These are phyloP conservation scores for Oscheius onirici DNA, from an alignment of 2,888 invertebrate species.

Conservation along the genomic window DNA sequence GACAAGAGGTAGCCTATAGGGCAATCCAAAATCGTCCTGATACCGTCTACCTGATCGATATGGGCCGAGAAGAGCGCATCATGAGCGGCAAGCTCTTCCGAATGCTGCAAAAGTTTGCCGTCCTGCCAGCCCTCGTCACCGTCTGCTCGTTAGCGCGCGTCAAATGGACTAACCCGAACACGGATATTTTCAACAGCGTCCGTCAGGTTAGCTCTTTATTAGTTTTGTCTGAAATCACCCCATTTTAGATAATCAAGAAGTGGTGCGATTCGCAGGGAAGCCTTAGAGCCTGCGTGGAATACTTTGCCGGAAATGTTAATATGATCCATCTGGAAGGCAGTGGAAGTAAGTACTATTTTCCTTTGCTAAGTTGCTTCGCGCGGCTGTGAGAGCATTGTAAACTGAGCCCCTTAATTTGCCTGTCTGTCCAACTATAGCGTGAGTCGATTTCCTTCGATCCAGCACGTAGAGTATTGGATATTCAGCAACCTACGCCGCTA, in stretches of 20 bases:
- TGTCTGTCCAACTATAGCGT: no score
- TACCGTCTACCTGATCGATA: conserved; percentile 21
- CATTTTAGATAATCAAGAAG: conserved; percentile 9
- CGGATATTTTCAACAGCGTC: conserved; percentile 1
- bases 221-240: background rate
- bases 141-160: conserved; percentile 15
- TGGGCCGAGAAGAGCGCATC: conserved; percentile 11
- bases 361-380: no score
- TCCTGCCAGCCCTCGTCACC: conserved; percentile 13
- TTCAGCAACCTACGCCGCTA: no score
- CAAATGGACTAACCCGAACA: background rate
- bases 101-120: conserved; percentile 19
- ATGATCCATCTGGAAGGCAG: conserved; percentile 20
- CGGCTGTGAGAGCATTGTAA: no score
- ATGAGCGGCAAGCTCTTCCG: background rate
- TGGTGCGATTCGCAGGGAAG: conserved; percentile 13
- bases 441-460: no score
- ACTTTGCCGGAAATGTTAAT: conserved; percentile 1
- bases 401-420: no score
- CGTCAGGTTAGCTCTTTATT: conserved; percentile 10
- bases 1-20: conserved; percentile 14
- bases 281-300: conserved; percentile 1
- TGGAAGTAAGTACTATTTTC: background rate
- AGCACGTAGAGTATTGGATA: no score
- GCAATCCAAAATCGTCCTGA: conserved; percentile 4